Evolutionary conservation across 2,888 invertebrate genomes (phyloP), one percentile per base, ranked within the genome.

Genomic region (Orthosia gracilis): DNA sequence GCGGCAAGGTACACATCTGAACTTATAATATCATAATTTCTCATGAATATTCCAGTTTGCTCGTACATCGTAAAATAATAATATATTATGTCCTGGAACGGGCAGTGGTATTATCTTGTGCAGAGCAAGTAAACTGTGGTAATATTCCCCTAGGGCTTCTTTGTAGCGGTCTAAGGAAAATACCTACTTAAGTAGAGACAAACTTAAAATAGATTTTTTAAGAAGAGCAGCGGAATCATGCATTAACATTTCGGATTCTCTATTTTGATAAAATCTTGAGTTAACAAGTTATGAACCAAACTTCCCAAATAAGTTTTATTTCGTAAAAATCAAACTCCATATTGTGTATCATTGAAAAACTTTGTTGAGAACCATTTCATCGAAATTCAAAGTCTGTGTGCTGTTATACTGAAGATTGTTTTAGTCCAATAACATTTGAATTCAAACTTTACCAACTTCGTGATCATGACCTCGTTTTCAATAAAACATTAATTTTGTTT

Each of bases 401-500:
- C 40, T 66, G 71, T 71, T 83, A 45, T 58, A 67, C 55, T 69
- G 18, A 73, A 87, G 76, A 88, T 83, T 85, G 84, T 86, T 85
- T 81, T 59, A 81, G 21, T 82, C 65, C 69, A 85, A 87, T 82
- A 87, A 85, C 80, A 85, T 86, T 83, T 82, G 77, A 84, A 80
- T 84, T 26, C 65, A 73, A 88, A 83, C 79, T 84, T 80, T 45
- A 3, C 50, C 54, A 76, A 80, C 79, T 82, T 85, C 66, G 40
- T 61, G 71, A 71, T 78, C 73, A 47, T 40, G 45, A 61, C 63
- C 66, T 40, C 66, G 73, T 77, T 85, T 79, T 85, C 65, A 79
- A 74, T 84, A 57, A 73, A 82, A 84, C 66, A 76, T 76, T 78
- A 65, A 78, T 78, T 84, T 63, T 64, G 71, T 77, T 73, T 78